These are phyloP conservation scores for Germaria angustata DNA, from an alignment of 2,888 invertebrate species.

Conservation along the genomic window DNA sequence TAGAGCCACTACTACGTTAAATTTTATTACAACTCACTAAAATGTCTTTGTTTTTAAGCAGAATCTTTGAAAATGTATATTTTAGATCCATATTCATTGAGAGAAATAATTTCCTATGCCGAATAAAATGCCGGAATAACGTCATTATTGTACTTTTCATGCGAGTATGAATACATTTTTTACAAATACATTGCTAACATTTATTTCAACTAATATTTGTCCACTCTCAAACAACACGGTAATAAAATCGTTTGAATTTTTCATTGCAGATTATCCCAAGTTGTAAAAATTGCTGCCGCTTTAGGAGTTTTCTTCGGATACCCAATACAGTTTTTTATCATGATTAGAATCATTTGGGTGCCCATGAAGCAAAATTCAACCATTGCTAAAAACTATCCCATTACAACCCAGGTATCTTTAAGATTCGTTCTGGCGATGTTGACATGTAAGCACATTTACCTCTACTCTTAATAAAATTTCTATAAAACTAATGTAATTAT, in stretches of 20 bases:
- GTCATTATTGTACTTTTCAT: no score
- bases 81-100: no score
- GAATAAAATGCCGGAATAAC: no score
- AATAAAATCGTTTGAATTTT: not conserved
- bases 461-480: not conserved
- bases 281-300: conserved; percentile 90
- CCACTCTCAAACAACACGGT: no score
- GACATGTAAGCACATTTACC: conserved; percentile 87
- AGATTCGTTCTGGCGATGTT: conserved; percentile 87
- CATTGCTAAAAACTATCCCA: conserved; percentile 81
- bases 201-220: no score
- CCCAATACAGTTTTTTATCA: conserved; percentile 97
- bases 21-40: no score
- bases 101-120: no score
- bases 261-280: conserved; percentile 85
- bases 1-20: no score
- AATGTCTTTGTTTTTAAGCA: no score
- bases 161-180: no score
- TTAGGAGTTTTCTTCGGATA: conserved; percentile 94
- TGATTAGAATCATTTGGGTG: conserved; percentile 94
- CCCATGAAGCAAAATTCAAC: conserved; percentile 82
- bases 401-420: conserved; percentile 85
- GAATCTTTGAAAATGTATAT: no score
- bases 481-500: not conserved
- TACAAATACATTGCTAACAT: no score